Conservation (phyloP, 2,888 invertebrate genomes). For the Mythimna ferrago region DNA sequence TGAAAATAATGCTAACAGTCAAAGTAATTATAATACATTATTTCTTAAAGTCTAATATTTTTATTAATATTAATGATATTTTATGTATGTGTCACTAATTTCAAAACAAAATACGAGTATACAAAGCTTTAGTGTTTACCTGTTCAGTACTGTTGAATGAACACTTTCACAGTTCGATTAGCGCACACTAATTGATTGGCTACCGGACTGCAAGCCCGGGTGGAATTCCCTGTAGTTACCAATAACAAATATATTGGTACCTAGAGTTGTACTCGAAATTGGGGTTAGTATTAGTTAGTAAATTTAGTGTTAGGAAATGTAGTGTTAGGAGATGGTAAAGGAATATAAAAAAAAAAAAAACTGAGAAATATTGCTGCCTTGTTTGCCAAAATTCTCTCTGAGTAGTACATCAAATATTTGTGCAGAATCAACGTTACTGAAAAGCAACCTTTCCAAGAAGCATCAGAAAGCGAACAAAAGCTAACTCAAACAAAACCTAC, state of each 20-base stretch:
- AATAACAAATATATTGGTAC: background rate
- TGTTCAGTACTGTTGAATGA: conserved; percentile 1
- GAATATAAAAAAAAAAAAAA: background rate
- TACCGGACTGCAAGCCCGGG: background rate
- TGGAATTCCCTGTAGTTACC: background rate
- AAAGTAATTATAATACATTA: background rate
- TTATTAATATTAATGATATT: background rate
- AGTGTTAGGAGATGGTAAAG: background rate
- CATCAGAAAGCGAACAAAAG: conserved; percentile 11
- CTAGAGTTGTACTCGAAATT: background rate
- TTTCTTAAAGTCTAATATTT: background rate
- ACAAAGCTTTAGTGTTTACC: background rate
- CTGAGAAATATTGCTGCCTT: background rate
- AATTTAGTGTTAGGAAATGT: background rate
- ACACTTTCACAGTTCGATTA: conserved; percentile 14
- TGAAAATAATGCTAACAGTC: background rate
- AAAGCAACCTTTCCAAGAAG: background rate
- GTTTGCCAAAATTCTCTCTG: background rate
- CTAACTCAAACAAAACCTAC: conserved; percentile 31
- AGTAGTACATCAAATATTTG: background rate
- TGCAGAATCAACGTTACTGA: background rate
- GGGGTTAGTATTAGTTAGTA: background rate
- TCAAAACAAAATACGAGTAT: background rate
- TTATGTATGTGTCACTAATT: conserved; percentile 3
- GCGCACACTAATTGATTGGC: conserved; percentile 22